Base-by-base conservation (phyloP, 2,797 vertebrate genomes). In the Babyrousa celebensis region DNA sequence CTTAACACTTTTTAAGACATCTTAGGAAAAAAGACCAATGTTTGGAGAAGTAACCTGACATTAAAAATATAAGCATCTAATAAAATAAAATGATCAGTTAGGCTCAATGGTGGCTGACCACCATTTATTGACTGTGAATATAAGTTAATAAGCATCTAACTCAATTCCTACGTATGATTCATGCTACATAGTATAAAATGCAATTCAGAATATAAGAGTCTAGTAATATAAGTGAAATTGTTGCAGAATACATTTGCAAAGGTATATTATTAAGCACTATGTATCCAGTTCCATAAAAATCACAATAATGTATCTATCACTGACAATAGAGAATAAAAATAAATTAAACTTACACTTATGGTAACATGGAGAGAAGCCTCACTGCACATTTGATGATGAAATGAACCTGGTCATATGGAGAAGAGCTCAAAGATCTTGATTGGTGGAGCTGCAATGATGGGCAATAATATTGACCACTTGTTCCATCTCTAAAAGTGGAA, bases 101-200 rank as follows among this genome's bases (percentile, higher is more conserved):
- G 48, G 40, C 9, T 90, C 52, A 78, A 0, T 71, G 40, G 63
- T 85, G 17, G 56, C 70, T 90, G 29, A 71, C 17, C 12, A 77
- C n/a, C 43, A 54, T 86, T 93, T 78, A 92, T 52, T 67, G 48
- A 78, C 70, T 58, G 3, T 82, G 54, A 92, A 32, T 96, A 52
- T 92, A 92, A 85, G 20, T 86, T 90, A 77, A 78, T 77, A 56
- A 67, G n/a, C 85, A 77, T 84, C 14, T 92, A 89, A 85, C n/a
- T 94, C n/a, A 93, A 67, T 56, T 93, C 21, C 62, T 90, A 75
- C 16, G 36, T 96, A 54, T 17, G 90, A 72, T 82, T 93, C 48
- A 70, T 71, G 6, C 29, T 91, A 27, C 17, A 32, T 90, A 83
- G 12, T 91, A 23, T 83, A 67, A 93, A 87, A 43, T 87, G 20